These are phyloP conservation scores for Paratrypauchen microcephalus DNA, from an alignment of 2,797 vertebrate genomes.

Conservation along the genomic window DNA sequence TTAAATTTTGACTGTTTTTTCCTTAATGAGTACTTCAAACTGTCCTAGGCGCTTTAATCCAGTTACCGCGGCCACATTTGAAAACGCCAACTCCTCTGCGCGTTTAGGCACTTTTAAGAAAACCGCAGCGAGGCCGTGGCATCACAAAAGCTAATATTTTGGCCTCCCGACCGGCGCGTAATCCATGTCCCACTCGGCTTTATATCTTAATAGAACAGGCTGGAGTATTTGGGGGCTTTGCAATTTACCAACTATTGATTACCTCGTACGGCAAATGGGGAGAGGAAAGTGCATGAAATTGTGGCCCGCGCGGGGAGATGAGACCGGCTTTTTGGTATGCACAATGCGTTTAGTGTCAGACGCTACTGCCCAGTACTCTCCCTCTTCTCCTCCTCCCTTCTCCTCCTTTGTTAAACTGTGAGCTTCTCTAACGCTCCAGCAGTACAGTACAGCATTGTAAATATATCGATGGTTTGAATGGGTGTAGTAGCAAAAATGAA, in stretches of 20 bases:
- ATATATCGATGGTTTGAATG: neutral
- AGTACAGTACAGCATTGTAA: neutral
- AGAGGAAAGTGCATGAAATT: slow-evolving; percentile 2
- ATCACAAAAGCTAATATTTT: slow-evolving; percentile 9
- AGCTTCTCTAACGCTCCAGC: neutral
- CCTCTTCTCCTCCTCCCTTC: slow-evolving; percentile 28
- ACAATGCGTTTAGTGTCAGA: slow-evolving; percentile 56
- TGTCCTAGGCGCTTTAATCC: no score
- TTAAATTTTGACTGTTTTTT: no score
- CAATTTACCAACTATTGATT: slow-evolving; percentile 17
- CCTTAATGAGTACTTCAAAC: no score
- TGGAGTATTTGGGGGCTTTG: neutral
- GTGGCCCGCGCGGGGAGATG: slow-evolving; percentile 41
- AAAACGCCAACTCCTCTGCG: neutral
- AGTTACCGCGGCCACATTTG: neutral
- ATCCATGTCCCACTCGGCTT: neutral
- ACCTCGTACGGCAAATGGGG: neutral
- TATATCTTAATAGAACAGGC: slow-evolving; percentile 12
- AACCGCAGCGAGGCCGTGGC: neutral
- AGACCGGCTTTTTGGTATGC: slow-evolving; percentile 67
- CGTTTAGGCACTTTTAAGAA: neutral
- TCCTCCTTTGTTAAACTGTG: neutral
- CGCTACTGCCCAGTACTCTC: slow-evolving; percentile 17
- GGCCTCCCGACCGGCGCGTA: neutral
- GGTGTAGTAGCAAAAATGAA: no score